Conservation (phyloP, 2,113 vertebrate species). For the Hystrix cristata region DNA sequence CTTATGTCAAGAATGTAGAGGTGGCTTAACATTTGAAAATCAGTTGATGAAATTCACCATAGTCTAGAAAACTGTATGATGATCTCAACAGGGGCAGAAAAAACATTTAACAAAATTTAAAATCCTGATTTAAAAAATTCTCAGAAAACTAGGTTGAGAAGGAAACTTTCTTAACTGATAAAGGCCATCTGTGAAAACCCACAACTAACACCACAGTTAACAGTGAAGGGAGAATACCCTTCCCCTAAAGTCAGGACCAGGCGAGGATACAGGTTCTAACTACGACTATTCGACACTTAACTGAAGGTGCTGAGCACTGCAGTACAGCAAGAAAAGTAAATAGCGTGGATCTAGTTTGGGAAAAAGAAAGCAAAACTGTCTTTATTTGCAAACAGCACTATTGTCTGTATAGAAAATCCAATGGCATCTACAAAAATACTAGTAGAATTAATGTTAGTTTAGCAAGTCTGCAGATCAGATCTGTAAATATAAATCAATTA, state of each 20-base stretch:
- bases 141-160: not conserved
- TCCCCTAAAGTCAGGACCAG: not conserved
- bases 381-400: not conserved
- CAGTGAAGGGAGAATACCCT: not conserved
- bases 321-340: not conserved
- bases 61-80: not conserved
- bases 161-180: not conserved
- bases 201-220: not conserved
- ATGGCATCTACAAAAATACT: not conserved
- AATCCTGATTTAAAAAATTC: not conserved
- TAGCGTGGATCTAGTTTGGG: not conserved
- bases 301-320: not conserved
- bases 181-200: not conserved
- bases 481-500: not conserved
- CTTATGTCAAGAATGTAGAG: not conserved
- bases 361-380: not conserved
- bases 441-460: not conserved
- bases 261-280: not conserved
- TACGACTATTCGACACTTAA: not conserved
- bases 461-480: not conserved
- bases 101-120: not conserved
- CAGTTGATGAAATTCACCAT: not conserved
- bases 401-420: not conserved
- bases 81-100: not conserved
- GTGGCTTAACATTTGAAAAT: constrained; percentile 55